Base-by-base conservation (phyloP, 2,888 invertebrate species). In the Eudasyphora cyanicolor region DNA sequence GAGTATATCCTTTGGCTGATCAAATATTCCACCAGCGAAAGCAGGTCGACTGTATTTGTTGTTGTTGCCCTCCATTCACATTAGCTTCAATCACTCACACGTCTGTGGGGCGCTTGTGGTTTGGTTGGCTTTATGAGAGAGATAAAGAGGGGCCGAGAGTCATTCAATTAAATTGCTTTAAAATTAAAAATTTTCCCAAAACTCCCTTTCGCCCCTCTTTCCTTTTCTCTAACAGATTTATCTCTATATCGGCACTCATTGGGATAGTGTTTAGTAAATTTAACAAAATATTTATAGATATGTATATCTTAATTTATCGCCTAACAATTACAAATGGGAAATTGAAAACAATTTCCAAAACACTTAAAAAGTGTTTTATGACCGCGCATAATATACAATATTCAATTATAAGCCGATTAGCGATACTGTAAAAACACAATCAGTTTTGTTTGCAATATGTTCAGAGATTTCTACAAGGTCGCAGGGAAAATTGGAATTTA, bases 151-250 rank as follows among this genome's bases (percentile, higher is more conserved):
- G n/a, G n/a, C n/a, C n/a, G n/a, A n/a, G 51, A 29, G 24, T 29
- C 32, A 10, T 64, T 78, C 27, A 75, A 76, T 74, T 75, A 78
- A 84, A 84, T 83, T 83, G 82, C 62, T 79, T 82, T 69, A 42
- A 82, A 82, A 60, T 76, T 73, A 69, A 79, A 70, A 76, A 17
- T 32, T 8, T 21, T 54, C n/a, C 60, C 32, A 21, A 17, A 24
- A 0, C 24, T 45, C 2, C 6, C n/a, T 57, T 1, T 19, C 24
- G 6, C 57, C 27, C 24, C 19, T 24, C 10, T 54, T 24, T 12
- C 14, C 27, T 3, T 27, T 45, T 45, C n/a, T n/a, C 45, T 14
- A 45, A 45, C n/a, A 14, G 45, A 45, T 45, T 45, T 24, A 29
- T 54, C 42, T 76, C 24, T 21, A 64, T 54, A 82, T 78, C 19